Percentiles rank a stretch among this genome's conserved stretches.
Conservation (phyloP, 2,113 vertebrate genomes). For the Ptilorrhoa leucosticta region DNA sequence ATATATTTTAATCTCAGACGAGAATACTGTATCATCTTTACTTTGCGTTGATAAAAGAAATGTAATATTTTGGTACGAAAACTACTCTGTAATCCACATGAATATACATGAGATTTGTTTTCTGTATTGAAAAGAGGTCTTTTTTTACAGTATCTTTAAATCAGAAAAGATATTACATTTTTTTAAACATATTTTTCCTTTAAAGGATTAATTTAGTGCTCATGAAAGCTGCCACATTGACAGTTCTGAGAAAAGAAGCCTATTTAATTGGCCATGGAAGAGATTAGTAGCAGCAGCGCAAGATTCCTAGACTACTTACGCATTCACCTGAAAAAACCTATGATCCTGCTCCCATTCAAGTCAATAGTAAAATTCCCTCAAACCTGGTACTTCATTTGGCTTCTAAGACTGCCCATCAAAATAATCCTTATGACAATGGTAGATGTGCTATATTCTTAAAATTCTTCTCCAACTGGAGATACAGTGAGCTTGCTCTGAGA, state of each 20-base stretch:
- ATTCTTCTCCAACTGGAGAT: neutral
- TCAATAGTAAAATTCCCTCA: neutral
- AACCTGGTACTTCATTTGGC: neutral
- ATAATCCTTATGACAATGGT: neutral
- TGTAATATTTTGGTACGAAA: slow-evolving; percentile 63
- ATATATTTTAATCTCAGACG: slow-evolving; percentile 62
- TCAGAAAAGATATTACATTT: slow-evolving; percentile 34
- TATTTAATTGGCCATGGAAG: slow-evolving; percentile 53
- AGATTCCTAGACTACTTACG: neutral
- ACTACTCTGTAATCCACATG: slow-evolving; percentile 55
- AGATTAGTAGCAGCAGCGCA: neutral
- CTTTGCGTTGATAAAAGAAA: slow-evolving; percentile 69
- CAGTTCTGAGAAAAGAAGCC: slow-evolving; percentile 36
- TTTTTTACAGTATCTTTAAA: slow-evolving; percentile 54
- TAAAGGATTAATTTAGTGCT: slow-evolving; percentile 39
- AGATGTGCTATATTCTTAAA: neutral
- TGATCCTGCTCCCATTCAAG: neutral
- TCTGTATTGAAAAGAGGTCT: slow-evolving; percentile 38
- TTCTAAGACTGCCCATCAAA: neutral
- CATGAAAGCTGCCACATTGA: slow-evolving; percentile 22
- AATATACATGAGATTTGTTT: slow-evolving; percentile 63
- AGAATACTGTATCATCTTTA: slow-evolving; percentile 64
- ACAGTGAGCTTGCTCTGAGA: neutral
- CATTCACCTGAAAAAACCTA: slow-evolving; percentile 17
- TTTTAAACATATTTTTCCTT: slow-evolving; percentile 7